phyloP scores from a whole-genome alignment of 2,888 invertebrate species.

The Mythimna vitellina region DNA sequence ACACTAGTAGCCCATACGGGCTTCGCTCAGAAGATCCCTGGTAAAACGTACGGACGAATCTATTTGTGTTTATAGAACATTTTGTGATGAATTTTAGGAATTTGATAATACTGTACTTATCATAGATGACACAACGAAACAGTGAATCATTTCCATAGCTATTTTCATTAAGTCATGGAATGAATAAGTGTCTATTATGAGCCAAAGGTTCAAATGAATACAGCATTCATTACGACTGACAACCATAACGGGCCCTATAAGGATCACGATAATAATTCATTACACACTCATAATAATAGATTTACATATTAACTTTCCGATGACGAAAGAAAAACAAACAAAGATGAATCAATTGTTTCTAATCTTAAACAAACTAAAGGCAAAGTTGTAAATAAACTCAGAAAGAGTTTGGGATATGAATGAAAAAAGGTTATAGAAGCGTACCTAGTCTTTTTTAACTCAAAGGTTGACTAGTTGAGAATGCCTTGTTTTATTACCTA shows the following conservation, averaged over 20 bases:
- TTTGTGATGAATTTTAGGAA: conserved; percentile 1
- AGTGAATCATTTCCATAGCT: conserved; percentile 34
- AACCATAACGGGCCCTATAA: conserved; percentile 29
- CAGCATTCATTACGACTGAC: conserved; percentile 39
- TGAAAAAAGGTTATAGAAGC: background rate
- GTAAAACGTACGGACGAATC: conserved; percentile 11
- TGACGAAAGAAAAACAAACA: conserved; percentile 35
- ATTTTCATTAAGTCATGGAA: conserved; percentile 35
- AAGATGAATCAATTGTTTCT: conserved; percentile 17
- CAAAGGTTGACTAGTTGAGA: background rate
- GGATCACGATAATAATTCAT: conserved; percentile 35
- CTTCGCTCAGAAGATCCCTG: conserved; percentile 20
- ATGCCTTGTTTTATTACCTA: background rate
- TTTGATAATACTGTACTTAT: conserved; percentile 4
- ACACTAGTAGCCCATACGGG: conserved; percentile 33
- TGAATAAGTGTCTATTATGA: conserved; percentile 36
- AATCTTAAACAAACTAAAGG: background rate
- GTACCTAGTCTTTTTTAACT: background rate
- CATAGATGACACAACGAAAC: conserved; percentile 8
- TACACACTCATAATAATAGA: conserved; percentile 35
- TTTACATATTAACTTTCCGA: conserved; percentile 31
- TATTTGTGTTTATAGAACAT: background rate
- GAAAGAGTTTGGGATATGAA: conserved; percentile 2
- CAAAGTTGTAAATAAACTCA: background rate
- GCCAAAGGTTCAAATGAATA: conserved; percentile 18